Base-by-base conservation (phyloP, 2,113 vertebrate genomes). In the Notothenia rossii region DNA sequence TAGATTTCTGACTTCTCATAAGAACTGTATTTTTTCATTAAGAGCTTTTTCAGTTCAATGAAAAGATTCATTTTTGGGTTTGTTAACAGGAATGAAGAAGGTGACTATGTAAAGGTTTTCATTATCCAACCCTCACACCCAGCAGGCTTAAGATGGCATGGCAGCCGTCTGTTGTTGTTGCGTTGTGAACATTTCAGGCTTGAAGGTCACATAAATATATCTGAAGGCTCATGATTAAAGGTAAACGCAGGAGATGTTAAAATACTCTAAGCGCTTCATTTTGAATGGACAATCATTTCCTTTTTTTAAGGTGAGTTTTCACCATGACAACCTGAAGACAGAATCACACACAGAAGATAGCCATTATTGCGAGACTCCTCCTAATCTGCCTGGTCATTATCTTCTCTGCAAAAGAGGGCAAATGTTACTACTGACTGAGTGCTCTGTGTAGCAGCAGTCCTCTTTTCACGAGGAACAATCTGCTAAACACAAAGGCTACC, bases 111-210 rank as follows among this genome's bases (percentile, higher is more conserved):
- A 58, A 83, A 76, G 33, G 79, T 68, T 69, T 85, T 89, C 60
- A 84, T 85, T 83, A 90, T 89, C 91, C 83, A 88, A 92, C 88
- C 88, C 92, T 89, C 78, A 85, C 77, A 89, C 85, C 73, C 53
- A 78, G 82, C 78, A 77, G 83, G 55, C 84, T 88, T 73, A 70
- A 71, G 77, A 84, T 51, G 65, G 86, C 85, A 88, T 82, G 81
- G 72, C 54, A 80, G 76, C 71, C 63, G 64, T 40, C n/a, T 77
- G 79, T 83, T 87, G 55, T 83, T 80, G 79, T 82, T 88, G 77
- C 75, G 86, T 86, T 87, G 75, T 83, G 59, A 76, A 72, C 18
- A 81, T 76, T 79, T 87, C 65, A 62, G 66, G 70, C 67, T 75
- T 84, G 86, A 90, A 91, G 89, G 92, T 89, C 89, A 90, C 71